A percentile compares a stretch with the other conserved stretches of the same genome.
phyloP scores from a whole-genome alignment of 2,113 vertebrate species.

The Sciurus niger region DNA sequence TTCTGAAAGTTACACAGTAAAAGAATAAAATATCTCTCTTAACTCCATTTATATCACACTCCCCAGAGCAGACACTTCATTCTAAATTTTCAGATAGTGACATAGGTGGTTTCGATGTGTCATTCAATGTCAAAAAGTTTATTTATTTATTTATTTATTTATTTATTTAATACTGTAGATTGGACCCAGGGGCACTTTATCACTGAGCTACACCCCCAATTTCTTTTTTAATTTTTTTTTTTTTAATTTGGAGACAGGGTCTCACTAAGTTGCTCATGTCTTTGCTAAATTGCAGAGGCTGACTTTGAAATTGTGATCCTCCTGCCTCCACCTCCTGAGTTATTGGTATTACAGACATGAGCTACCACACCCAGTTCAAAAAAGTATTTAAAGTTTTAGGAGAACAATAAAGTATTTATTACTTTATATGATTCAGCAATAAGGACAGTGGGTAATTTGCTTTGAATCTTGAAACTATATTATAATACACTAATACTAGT shows the following conservation, averaged over 20 bases:
- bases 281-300: no score
- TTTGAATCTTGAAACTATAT: constrained; percentile 1
- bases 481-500: not conserved
- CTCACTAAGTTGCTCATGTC: no score
- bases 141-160: no score
- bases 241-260: no score
- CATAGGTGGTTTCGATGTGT: not conserved
- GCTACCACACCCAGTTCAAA: no score
- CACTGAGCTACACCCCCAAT: no score
- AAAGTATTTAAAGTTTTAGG: not conserved
- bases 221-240: no score
- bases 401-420: not conserved
- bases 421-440: not conserved
- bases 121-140: not conserved
- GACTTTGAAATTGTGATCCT: no score
- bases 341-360: no score
- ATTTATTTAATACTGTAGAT: no score
- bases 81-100: constrained; percentile 21
- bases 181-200: no score
- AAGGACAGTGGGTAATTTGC: not conserved
- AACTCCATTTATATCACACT: not conserved
- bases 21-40: not conserved
- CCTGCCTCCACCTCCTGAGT: no score
- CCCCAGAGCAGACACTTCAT: not conserved
- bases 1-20: not conserved